Base-by-base conservation (phyloP, 2,888 invertebrate species). In the Stenodema calcarata region DNA sequence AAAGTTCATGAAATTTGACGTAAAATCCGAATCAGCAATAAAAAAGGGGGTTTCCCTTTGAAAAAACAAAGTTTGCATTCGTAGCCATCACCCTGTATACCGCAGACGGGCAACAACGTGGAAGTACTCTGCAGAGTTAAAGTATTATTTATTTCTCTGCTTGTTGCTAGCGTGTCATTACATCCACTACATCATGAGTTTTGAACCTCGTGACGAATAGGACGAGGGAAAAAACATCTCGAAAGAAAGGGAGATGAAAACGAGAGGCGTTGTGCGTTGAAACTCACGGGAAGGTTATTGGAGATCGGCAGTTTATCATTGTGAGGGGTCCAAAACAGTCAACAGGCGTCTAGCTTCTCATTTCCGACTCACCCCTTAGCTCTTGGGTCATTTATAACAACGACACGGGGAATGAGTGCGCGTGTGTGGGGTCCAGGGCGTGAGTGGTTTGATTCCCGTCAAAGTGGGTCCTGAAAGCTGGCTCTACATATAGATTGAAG, bases 291-390 rank as follows among this genome's bases (percentile, higher is more conserved):
- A 41, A 73, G 35, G 35, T 73, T 73, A 73, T 73, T 73, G 73
- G 73, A 73, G 73, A 73, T 73, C 73, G 73, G 73, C 73, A 73
- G 73, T 73, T 35, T 73, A 73, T 73, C 73, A 73, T 73, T 73
- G 73, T 73, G 73, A 73, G 41, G 73, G 30, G 73, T 73, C 73
- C 73, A 73, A 73, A 73, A 73, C 73, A 73, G 73, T 73, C 73
- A 73, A 73, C 73, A 73, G 73, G 73, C 73, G 73, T 73, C 73
- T 35, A 41, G 73, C 73, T 73, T 73, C 41, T 73, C 73, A 73
- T 73, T 73, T 73, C 73, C 73, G 73, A 73, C 73, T 73, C 73
- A 73, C 73, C 73, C 70, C 28, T 18, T 11, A 28, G 73, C 41
- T 1, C 35, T n/a, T 30, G 73, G 73, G 73, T 73, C 73, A 73